Conservation (phyloP, 2,113 vertebrate species). For the Salvator merianae region DNA sequence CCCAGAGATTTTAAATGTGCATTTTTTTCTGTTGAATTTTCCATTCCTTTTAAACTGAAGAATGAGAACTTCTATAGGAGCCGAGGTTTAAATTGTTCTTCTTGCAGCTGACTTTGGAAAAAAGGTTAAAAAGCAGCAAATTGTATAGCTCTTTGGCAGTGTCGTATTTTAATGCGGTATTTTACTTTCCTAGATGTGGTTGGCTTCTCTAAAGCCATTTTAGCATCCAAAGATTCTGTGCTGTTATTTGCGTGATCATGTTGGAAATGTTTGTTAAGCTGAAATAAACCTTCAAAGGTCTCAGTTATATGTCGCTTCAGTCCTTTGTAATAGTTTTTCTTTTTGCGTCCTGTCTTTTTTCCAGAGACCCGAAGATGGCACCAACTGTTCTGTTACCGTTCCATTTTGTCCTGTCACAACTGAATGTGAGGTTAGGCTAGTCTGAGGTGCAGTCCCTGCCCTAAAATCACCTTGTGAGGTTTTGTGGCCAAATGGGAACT, state of each 20-base stretch:
- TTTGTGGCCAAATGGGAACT: no score
- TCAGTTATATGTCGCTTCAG: background rate
- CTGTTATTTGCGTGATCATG: background rate
- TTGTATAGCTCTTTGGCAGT: background rate
- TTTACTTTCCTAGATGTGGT: background rate
- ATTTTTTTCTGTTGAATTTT: background rate
- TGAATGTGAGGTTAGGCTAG: no score
- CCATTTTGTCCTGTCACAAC: no score
- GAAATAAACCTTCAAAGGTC: background rate
- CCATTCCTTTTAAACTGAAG: background rate
- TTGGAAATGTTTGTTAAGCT: background rate
- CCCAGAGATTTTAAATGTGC: no score
- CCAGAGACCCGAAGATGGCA: no score
- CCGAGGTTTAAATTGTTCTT: slow-evolving; percentile 14
- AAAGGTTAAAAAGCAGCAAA: background rate
- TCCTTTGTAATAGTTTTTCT: background rate
- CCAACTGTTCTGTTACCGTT: no score
- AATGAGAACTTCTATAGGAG: slow-evolving; percentile 22
- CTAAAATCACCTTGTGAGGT: no score
- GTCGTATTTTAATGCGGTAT: background rate
- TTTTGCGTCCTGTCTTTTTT: no score
- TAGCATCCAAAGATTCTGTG: background rate
- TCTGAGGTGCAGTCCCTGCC: no score
- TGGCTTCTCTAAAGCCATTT: background rate
- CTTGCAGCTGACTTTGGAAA: background rate